phyloP scores from a whole-genome alignment of 2,113 vertebrate genomes.

The Bolborhynchus lineola region DNA sequence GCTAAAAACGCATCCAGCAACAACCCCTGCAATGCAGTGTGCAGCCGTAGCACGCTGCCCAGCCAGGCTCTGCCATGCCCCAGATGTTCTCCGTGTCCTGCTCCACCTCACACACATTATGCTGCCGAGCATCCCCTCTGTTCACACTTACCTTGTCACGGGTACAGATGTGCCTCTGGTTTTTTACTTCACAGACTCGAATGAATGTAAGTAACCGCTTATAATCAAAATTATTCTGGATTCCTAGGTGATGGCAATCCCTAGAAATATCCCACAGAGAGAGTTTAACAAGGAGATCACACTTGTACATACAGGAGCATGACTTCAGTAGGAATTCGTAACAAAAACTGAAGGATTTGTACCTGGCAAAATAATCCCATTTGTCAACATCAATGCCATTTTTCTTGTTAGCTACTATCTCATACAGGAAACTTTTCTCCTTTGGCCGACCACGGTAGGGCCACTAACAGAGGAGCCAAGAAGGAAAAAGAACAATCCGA shows the following conservation, averaged over 20 bases:
- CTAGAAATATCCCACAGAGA: constrained; percentile 71
- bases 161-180: constrained; percentile 84
- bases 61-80: not conserved
- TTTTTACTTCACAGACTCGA: constrained; percentile 84
- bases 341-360: not conserved
- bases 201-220: constrained; percentile 87
- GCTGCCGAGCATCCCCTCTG: fast-evolving
- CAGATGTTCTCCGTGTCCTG: fast-evolving
- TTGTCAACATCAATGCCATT: constrained; percentile 97
- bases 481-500: not conserved
- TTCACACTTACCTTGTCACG: constrained; percentile 85
- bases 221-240: constrained; percentile 94
- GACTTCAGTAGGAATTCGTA: not conserved
- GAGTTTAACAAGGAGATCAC: not conserved
- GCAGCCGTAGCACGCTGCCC: not conserved
- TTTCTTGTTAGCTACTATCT: constrained; percentile 93
- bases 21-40: not conserved
- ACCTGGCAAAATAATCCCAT: constrained; percentile 99
- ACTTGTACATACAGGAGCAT: not conserved
- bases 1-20: not conserved
- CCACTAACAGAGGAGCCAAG: constrained; percentile 76
- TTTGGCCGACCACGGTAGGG: constrained; percentile 80
- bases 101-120: fast-evolving
- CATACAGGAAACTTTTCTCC: constrained; percentile 93
- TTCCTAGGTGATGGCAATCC: constrained; percentile 93